Percentiles rank a stretch among this genome's conserved stretches.
Conservation (phyloP, 92 coral and sea anemone species). For the Epizoanthus ramosus region DNA sequence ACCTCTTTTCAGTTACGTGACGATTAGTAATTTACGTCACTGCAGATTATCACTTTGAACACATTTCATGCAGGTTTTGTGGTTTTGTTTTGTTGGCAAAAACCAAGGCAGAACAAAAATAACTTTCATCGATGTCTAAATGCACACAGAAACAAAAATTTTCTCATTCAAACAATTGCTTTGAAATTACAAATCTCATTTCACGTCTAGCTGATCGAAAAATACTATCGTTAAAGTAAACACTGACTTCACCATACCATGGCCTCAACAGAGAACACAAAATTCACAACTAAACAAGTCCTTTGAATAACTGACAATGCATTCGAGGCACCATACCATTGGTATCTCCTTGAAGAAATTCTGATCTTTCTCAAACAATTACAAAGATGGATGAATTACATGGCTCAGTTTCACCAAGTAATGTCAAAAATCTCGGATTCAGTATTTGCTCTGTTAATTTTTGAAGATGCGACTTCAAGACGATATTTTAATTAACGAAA, state of each 20-base stretch:
- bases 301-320: slow-evolving; percentile 17
- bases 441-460: neutral
- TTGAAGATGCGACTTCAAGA: slow-evolving; percentile 3
- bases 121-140: neutral
- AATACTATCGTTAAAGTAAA: neutral
- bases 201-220: neutral
- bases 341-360: slow-evolving; percentile 2
- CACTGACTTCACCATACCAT: neutral
- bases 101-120: slow-evolving; percentile 22
- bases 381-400: slow-evolving; percentile 1
- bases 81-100: slow-evolving; percentile 48
- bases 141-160: slow-evolving; percentile 18
- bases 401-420: neutral
- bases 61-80: slow-evolving; percentile 42
- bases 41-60: slow-evolving; percentile 7
- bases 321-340: slow-evolving; percentile 3
- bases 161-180: neutral
- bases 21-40: slow-evolving; percentile 15
- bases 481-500: slow-evolving; percentile 35
- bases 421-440: neutral
- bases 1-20: slow-evolving; percentile 26
- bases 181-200: neutral
- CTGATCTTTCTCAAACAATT: neutral
- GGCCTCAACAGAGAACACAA: neutral
- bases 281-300: slow-evolving; percentile 17